Evolutionary conservation across 2,113 vertebrate genomes (phyloP), one percentile per base, ranked within the genome.

Genomic region (Labeo rohita): DNA sequence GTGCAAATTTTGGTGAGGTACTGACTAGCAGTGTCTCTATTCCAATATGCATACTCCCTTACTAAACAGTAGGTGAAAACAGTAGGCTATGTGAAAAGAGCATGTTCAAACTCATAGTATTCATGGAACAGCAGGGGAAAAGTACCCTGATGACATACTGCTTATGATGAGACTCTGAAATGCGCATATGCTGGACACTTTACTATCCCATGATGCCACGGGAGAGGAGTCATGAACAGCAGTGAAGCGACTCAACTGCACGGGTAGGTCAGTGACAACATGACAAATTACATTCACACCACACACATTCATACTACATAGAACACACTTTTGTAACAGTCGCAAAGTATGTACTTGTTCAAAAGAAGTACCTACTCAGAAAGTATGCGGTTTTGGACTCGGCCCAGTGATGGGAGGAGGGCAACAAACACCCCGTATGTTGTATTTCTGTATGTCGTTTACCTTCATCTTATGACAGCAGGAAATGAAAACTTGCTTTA

Each of bases 401-500:
- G 3, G 8, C 36, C 68, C 4, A 56, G 49, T 15, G 28, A 77
- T 23, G 12, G 49, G 16, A 39, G 50, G 28, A 59, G 52, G 34
- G 11, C 10, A 0, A 45, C 56, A 63, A 2, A 61, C 36, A 61
- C 36, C 76, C 36, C 77, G 28, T 28, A 28, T 28, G 28, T 28
- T 2, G 28, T 28, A 28, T 28, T 28, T 28, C 28, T 28, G 28
- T 28, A 1, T 28, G 36, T 15, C 39, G 7, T 63, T 80, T 28
- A 45, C 56, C 54, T 61, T 61, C 77, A 43, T 79, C 54, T 61
- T 15, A 28, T 23, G 56, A 47, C 21, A 23, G 78, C 78, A 80
- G 78, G 59, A 80, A 65, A 80, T 80, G 2, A 80, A 45, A 80
- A 47, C 56, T 80, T 74, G 34, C 63, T 68, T 80, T 13, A 61